Evolutionary conservation across 2,888 invertebrate species (phyloP).

Genomic region (Volucella inflata): DNA sequence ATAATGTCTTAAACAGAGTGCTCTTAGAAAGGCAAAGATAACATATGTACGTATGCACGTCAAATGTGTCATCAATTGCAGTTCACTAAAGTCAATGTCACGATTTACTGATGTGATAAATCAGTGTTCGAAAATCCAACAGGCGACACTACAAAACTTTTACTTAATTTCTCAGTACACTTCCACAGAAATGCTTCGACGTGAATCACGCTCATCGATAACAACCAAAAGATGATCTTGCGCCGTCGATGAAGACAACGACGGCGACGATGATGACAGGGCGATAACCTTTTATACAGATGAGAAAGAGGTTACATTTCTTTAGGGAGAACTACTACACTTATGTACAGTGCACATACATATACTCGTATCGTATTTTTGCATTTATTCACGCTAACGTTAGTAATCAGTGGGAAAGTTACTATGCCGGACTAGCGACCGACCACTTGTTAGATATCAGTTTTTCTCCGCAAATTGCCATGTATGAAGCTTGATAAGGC

Average conservation of each 20-base stretch:
- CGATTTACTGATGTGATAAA: background rate
- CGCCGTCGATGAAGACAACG: background rate
- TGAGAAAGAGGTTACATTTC: conserved; percentile 31
- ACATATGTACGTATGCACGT: too few species aligned
- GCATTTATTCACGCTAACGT: too few species aligned
- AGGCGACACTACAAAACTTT: conserved; percentile 35
- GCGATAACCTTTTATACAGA: conserved; percentile 54
- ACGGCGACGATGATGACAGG: conserved; percentile 24
- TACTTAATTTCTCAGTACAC: conserved; percentile 43
- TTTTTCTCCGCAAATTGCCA: conserved; percentile 51
- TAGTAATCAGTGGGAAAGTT: conserved; percentile 56
- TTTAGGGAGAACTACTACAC: background rate
- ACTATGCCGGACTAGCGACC: conserved; percentile 32
- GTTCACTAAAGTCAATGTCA: too few species aligned
- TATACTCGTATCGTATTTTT: background rate
- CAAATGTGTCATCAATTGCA: too few species aligned
- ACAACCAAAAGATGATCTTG: conserved; percentile 14
- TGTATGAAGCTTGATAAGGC: conserved; percentile 48
- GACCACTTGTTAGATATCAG: conserved; percentile 28
- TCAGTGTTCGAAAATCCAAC: background rate
- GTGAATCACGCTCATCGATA: conserved; percentile 46
- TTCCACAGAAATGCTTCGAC: conserved; percentile 30
- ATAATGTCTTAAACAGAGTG: too few species aligned
- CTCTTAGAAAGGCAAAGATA: too few species aligned
- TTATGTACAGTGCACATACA: conserved; percentile 2